Evolutionary conservation across 1,140 invertebrate genomes (phyloP), one percentile per base, ranked within the genome.

Genomic region (Sycobia sp.): DNA sequence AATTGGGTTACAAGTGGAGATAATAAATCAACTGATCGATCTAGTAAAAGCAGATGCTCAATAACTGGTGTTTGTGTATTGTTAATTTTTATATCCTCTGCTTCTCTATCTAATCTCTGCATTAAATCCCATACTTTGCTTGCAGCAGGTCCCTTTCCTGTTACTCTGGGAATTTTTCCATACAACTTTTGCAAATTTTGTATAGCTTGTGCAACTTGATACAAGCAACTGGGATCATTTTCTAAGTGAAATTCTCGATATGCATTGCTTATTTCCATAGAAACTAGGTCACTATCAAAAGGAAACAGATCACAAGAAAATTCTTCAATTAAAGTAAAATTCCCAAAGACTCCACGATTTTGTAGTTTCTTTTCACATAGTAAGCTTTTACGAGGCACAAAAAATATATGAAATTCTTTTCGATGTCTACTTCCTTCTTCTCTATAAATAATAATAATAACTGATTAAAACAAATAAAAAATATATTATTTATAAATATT

Each of bases 1-100:
- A 98, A 85, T 73, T 99, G 97, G 0, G 94, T 97, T 1, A 94
- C 88, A 64, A 99, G 81, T 4, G 96, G 93, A 32, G 94, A 94
- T 7, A 99, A 85, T 50, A 97, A 86, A 84, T 99, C 97, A 14
- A 98, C 86, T 51, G 88, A 89, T 32, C 97, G 83, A 83, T 98
- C 96, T 1, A 98, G 77, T 14, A 98, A 65, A 18, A 99, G 82
- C 9, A 99, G 83, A 76, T 93, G 92, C 76, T 98, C 94, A 25
- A 98, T 96, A 69, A 41, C 73, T 55, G 51, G 76, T 54, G 81
- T 49, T 73, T 82, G 50, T 62, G 63, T 13, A 29, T 20, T 76
- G 34, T 75, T 75, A 3, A 62, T 67, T 77, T 83, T 81, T 62
- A 41, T 69, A 78, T 80, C 81, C 78, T 78, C 83, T 81, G 83